Evolutionary conservation across 1,140 invertebrate genomes (phyloP).

Genomic region (Anastrepha ludens): DNA sequence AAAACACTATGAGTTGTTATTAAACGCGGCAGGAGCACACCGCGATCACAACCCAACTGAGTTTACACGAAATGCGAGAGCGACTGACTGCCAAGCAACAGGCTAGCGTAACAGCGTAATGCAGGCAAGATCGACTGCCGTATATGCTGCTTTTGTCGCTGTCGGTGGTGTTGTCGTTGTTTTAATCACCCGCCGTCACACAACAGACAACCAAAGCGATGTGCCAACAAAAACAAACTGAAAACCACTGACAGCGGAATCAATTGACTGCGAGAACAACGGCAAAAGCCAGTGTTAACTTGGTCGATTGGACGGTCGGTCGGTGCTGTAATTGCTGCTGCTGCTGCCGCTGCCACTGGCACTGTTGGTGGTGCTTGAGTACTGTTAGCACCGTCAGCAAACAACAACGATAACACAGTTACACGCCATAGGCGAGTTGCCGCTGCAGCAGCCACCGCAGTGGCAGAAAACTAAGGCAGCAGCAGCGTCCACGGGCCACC

Average conservation of each 20-base stretch:
- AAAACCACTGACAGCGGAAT: not conserved
- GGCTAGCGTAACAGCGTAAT: not conserved
- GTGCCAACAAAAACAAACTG: constrained; percentile 45
- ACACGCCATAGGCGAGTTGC: not conserved
- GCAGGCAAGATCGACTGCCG: constrained; percentile 15
- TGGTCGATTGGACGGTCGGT: not conserved
- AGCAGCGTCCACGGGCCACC: not conserved
- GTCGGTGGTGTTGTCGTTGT: not conserved
- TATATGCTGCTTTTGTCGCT: not conserved
- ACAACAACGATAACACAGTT: not conserved
- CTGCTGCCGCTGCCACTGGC: not conserved
- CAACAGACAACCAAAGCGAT: constrained; percentile 46
- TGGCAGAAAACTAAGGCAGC: not conserved
- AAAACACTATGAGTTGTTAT: constrained; percentile 42
- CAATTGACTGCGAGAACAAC: constrained; percentile 12
- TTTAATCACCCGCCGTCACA: constrained; percentile 7
- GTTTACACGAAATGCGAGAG: constrained; percentile 27
- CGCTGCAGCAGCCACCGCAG: not conserved
- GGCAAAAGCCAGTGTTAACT: constrained; percentile 21
- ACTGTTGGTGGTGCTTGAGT: not conserved
- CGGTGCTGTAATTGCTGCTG: not conserved
- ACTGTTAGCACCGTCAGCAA: not conserved
- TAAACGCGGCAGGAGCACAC: constrained; percentile 27
- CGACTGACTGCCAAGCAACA: constrained; percentile 15
- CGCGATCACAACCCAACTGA: not conserved